Evolutionary conservation across 64 coral and sea anemone genomes (phyloP).

Genomic region (Montipora efflorescens): DNA sequence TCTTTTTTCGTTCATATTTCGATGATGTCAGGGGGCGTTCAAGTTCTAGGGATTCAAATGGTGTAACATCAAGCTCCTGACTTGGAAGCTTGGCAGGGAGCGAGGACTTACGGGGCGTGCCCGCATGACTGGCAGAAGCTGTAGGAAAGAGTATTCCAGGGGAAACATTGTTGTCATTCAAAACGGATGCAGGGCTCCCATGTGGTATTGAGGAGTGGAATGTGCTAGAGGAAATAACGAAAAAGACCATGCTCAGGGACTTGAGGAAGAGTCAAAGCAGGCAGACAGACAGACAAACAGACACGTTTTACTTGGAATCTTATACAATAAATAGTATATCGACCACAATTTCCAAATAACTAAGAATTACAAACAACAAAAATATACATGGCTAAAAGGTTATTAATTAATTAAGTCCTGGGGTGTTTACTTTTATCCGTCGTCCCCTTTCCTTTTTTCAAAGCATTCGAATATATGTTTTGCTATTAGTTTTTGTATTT

Average conservation of each 20-base stretch:
- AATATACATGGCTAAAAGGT: too few relatives aligned
- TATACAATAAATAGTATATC: too few relatives aligned
- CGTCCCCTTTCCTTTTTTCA: too few relatives aligned
- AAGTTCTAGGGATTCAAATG: neutral
- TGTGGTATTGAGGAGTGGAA: neutral
- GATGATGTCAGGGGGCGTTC: neutral
- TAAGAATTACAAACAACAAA: too few relatives aligned
- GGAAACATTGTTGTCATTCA: neutral
- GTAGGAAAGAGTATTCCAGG: neutral
- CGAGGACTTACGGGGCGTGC: neutral
- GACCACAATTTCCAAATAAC: too few relatives aligned
- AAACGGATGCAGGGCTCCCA: neutral
- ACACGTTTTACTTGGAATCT: too few relatives aligned
- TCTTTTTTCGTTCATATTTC: neutral
- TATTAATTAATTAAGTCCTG: too few relatives aligned
- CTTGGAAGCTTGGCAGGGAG: neutral
- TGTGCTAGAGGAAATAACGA: neutral
- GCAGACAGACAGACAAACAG: too few relatives aligned
- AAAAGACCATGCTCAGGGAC: neutral
- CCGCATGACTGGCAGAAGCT: conserved; percentile 2
- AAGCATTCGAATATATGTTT: too few relatives aligned
- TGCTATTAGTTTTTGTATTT: too few relatives aligned
- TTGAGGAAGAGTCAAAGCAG: neutral
- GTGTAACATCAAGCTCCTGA: neutral
- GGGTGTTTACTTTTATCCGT: too few relatives aligned